phyloP scores from a whole-genome alignment of 2,797 vertebrate species.

The Anableps anableps region DNA sequence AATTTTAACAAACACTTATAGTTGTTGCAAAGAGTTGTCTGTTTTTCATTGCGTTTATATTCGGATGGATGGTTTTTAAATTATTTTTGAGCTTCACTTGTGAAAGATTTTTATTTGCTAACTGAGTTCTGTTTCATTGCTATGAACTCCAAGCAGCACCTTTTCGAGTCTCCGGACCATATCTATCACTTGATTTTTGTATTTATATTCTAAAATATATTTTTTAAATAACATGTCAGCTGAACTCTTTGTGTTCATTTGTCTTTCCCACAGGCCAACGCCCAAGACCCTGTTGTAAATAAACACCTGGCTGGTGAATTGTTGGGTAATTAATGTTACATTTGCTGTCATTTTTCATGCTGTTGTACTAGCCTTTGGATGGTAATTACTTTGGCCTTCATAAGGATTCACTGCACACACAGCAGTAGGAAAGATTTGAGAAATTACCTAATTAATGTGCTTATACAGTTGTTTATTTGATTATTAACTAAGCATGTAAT shows the following conservation, averaged over 20 bases:
- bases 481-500: not conserved
- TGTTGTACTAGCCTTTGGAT: conserved; percentile 40
- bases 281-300: conserved; percentile 41
- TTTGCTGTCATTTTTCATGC: conserved; percentile 54
- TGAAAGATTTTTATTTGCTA: not conserved
- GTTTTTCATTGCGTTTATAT: not conserved
- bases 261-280: conserved; percentile 43
- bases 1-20: not conserved
- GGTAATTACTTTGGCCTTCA: conserved; percentile 58
- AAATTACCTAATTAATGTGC: conserved; percentile 28
- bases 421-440: conserved; percentile 13
- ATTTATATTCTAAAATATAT: conserved; percentile 3
- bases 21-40: not conserved
- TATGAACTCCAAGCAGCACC: conserved; percentile 11
- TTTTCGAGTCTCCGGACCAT: not conserved
- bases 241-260: conserved; percentile 32
- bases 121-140: not conserved
- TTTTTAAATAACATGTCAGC: conserved; percentile 24
- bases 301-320: conserved; percentile 63
- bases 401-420: conserved; percentile 32
- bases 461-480: conserved; percentile 6
- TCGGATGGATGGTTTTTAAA: not conserved
- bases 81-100: not conserved
- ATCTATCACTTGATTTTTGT: conserved; percentile 27
- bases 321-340: conserved; percentile 53